Evolutionary conservation across 1,140 invertebrate genomes (phyloP).

Genomic region (Polypedilum vanderplanki): DNA sequence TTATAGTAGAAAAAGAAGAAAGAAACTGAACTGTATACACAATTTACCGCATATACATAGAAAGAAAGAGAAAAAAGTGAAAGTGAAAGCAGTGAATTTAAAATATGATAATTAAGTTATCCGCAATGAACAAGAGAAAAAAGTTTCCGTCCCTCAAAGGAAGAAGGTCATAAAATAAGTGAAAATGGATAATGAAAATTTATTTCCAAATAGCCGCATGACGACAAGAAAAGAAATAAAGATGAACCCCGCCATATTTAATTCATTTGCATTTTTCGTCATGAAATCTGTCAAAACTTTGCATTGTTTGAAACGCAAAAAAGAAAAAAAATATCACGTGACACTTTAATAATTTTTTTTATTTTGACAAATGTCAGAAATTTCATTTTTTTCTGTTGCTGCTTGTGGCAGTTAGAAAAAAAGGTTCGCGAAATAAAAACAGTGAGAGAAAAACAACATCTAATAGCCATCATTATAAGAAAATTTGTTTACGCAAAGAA

Average conservation of each 20-base stretch:
- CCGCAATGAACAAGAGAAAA: background rate
- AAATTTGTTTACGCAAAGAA: background rate
- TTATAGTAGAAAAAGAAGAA: background rate
- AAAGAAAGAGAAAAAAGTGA: background rate
- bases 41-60: background rate
- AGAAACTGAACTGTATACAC: no score
- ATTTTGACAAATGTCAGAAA: no score
- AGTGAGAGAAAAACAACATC: background rate
- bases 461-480: background rate
- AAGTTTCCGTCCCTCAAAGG: background rate
- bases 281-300: no score
- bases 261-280: no score
- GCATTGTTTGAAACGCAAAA: no score
- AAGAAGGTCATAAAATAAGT: background rate
- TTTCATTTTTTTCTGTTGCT: background rate
- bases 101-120: slow-evolving; percentile 29
- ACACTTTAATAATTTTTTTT: no score
- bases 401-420: background rate
- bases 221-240: no score
- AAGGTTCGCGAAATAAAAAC: background rate
- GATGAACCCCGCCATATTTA: background rate
- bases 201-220: slow-evolving; percentile 7
- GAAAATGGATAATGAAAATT: slow-evolving; percentile 26
- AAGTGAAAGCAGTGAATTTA: slow-evolving; percentile 20
- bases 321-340: no score